Evolutionary conservation across 2,888 invertebrate genomes (phyloP), one percentile per base, ranked within the genome.

Genomic region (Tipula unca): DNA sequence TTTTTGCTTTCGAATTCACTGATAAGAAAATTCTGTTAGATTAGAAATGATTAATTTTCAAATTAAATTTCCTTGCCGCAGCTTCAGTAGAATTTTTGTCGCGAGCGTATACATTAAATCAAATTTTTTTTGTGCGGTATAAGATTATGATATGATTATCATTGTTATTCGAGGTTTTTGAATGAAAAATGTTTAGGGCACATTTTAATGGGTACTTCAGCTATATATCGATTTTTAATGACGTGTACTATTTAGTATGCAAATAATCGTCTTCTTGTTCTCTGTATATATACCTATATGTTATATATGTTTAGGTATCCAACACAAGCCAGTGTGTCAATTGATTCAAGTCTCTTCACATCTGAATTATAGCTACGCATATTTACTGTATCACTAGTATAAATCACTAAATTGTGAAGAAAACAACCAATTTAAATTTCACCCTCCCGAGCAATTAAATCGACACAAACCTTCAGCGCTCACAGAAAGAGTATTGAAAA

Each of bases 191-290:
- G n/a, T 69, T 69, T 69, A 69, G 25, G 25, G 69, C 8, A 69
- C 3, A 48, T 69, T 69, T 69, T 69, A 10, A 69, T 69, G 69
- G 25, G 25, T 69, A 25, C 69, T 69, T 25, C 10, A 69, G 10
- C 69, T 69, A 10, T n/a, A n/a, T 69, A 69, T 69, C 69, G 69
- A 69, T 69, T 69, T 69, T 69, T 69, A 69, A 69, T 69, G 69
- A 69, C 3, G 48, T 69, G 48, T 48, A 20, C 69, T 20, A 69
- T 25, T 69, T 25, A 25, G 8, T 25, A 20, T 25, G 8, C 20
- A 25, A 69, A 69, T 1, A 20, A 3, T 8, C 69, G 25, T 25
- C 14, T 20, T 17, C 3, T 1, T 10, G 17, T n/a, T 5, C 17
- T 48, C 17, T 20, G 3, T 48, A 39, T 39, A 39, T 5, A 39